Base-by-base conservation (phyloP, 2,797 vertebrate genomes). In the Eremophila alpestris region DNA sequence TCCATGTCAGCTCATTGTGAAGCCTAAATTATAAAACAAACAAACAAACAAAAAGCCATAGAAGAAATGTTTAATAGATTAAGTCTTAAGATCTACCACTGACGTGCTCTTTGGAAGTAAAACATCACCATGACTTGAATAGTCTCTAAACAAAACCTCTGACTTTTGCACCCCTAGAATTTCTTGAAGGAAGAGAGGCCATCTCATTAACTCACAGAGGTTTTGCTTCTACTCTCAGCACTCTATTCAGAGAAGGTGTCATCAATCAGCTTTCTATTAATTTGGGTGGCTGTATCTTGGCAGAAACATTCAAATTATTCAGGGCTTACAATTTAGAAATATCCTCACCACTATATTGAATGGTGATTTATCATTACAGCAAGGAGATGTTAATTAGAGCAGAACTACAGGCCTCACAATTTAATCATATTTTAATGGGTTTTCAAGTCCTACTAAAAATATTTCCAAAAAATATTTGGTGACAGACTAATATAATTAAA, bases 191-290 rank as follows among this genome's bases (percentile, higher is more conserved):
- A 84, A 83, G 55, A 65, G 62, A 56, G 27, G 27, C 40, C 45
- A 34, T 43, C 82, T 89, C 74, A 79, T 87, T 88, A 86, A 69
- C 58, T 89, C 52, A 78, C 5, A 32, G 75, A 81, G 19, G 40
- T 73, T 91, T 87, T 40, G 12, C 27, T 77, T 27, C 46, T 86
- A 41, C 68, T 80, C 90, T 87, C 41, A 48, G 40, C 26, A 49
- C 34, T 85, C 80, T 85, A 21, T 90, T 93, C 85, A 94, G 58
- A 90, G 70, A 43, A 93, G 83, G 60, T 55, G 43, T 60, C 92
- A 90, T 95, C 88, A 94, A 91, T 95, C 96, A 93, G 38, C 51
- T 94, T 92, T 94, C 76, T 46, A 88, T 93, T 95, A 88, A 81
- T 82, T 92, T 63, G 58, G 46, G 59, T 71, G 63, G 26, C n/a